Percentiles rank a stretch among this genome's conserved stretches.
Conservation (phyloP, 2,113 vertebrate species). For the Gymnobelideus leadbeateri region DNA sequence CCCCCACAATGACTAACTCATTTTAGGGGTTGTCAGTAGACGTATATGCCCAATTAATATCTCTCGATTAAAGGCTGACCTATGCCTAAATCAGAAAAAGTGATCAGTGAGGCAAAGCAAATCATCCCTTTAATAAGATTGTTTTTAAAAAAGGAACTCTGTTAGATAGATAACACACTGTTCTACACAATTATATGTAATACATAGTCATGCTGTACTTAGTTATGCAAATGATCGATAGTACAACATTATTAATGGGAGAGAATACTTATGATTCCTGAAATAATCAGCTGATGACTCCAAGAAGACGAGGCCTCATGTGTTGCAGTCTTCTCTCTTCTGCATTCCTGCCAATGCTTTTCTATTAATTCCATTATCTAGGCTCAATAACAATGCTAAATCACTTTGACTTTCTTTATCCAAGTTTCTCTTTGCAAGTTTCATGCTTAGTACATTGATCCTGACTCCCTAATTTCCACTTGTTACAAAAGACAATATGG, state of each 20-base stretch:
- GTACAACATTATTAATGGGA: constrained; percentile 9
- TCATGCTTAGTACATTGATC: constrained; percentile 72
- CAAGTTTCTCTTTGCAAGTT: constrained; percentile 58
- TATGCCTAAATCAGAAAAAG: neutral
- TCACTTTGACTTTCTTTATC: constrained; percentile 66
- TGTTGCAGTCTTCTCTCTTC: neutral
- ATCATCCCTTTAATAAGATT: neutral
- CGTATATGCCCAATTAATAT: neutral
- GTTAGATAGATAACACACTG: neutral
- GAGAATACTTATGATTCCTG: constrained; percentile 1
- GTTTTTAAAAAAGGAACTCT: neutral
- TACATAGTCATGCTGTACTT: neutral
- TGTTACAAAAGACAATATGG: neutral
- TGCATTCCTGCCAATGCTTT: constrained; percentile 18
- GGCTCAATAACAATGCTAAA: constrained; percentile 55
- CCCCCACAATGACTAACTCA: neutral
- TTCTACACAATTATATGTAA: constrained; percentile 9
- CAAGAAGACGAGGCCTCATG: constrained; percentile 30
- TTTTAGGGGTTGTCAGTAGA: neutral
- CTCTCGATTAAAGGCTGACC: neutral
- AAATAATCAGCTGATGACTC: neutral
- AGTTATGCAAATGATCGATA: neutral
- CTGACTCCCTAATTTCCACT: constrained; percentile 59
- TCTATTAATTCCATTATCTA: constrained; percentile 58
- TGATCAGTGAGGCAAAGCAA: neutral